Percentiles rank a stretch among this genome's conserved stretches.
phyloP scores from a whole-genome alignment of 2,113 vertebrate genomes.

The Cairina moschata region DNA sequence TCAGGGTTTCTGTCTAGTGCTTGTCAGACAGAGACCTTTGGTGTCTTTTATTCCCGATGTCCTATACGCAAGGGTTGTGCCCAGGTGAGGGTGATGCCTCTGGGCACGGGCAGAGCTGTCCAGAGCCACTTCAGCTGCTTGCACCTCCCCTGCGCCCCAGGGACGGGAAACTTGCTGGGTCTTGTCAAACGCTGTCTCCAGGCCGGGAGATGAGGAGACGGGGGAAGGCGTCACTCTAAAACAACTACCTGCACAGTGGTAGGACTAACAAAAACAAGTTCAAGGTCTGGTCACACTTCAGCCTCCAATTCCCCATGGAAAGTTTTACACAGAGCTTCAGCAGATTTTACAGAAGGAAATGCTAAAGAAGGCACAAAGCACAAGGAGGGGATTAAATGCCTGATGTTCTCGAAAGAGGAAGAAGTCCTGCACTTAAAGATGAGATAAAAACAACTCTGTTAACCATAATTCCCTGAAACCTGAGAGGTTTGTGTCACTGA shows the following conservation, averaged over 20 bases:
- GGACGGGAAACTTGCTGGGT: not conserved
- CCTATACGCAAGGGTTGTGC: not conserved
- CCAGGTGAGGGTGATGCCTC: not conserved
- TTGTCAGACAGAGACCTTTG: not conserved
- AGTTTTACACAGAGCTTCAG: constrained; percentile 10
- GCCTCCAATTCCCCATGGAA: not conserved
- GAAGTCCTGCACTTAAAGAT: not conserved
- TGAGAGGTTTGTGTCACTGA: constrained; percentile 22
- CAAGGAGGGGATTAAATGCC: not conserved
- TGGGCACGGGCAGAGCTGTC: rapidly evolving
- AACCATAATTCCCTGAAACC: constrained; percentile 23
- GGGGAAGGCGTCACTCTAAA: not conserved
- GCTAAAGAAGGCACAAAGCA: not conserved
- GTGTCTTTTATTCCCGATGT: not conserved
- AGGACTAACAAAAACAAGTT: not conserved
- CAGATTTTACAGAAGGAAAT: not conserved
- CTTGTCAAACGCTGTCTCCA: rapidly evolving
- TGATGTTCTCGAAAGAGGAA: not conserved
- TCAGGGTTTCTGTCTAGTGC: not conserved
- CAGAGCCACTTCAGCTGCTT: rapidly evolving
- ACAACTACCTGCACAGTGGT: not conserved
- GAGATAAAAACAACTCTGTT: not conserved
- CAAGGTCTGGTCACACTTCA: not conserved
- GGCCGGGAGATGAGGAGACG: not conserved
- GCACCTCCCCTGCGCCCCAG: rapidly evolving